phyloP scores from a whole-genome alignment of 2,888 invertebrate genomes.

The Stenotaenia linearis region DNA sequence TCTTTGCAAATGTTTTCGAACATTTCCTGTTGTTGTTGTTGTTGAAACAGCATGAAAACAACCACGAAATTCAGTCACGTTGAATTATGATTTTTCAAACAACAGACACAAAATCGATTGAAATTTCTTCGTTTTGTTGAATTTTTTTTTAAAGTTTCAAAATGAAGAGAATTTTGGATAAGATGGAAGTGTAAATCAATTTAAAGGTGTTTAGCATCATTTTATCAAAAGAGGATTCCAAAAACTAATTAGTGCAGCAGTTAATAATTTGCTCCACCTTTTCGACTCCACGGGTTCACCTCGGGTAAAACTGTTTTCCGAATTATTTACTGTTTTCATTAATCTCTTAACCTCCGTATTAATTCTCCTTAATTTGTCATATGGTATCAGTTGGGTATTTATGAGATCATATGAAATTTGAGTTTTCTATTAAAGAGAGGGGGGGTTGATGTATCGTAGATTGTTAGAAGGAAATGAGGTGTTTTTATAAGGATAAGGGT shows the following conservation, averaged over 20 bases:
- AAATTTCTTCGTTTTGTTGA: too few species aligned
- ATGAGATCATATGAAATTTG: not conserved
- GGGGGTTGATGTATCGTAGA: too few species aligned
- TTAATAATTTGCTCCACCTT: slow-evolving; percentile 8
- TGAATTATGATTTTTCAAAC: not conserved
- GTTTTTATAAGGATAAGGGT: too few species aligned
- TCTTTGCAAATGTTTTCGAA: not conserved
- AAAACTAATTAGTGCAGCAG: not conserved
- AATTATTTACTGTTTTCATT: slow-evolving; percentile 16
- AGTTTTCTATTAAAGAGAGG: not conserved
- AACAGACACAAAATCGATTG: not conserved
- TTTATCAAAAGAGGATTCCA: slow-evolving; percentile 13
- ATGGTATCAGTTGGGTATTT: not conserved
- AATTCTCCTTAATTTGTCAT: not conserved
- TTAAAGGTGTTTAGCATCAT: not conserved
- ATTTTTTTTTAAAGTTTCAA: too few species aligned
- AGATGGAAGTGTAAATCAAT: not conserved
- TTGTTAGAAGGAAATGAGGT: too few species aligned
- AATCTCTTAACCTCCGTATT: slow-evolving; percentile 1
- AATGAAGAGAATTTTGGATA: too few species aligned
- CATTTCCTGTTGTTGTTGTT: not conserved
- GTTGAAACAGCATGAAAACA: not conserved
- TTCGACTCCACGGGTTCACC: not conserved
- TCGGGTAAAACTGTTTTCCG: not conserved
- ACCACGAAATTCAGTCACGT: not conserved